Evolutionary conservation across 2,888 invertebrate genomes (phyloP).

Genomic region (Calliphora vomitoria): DNA sequence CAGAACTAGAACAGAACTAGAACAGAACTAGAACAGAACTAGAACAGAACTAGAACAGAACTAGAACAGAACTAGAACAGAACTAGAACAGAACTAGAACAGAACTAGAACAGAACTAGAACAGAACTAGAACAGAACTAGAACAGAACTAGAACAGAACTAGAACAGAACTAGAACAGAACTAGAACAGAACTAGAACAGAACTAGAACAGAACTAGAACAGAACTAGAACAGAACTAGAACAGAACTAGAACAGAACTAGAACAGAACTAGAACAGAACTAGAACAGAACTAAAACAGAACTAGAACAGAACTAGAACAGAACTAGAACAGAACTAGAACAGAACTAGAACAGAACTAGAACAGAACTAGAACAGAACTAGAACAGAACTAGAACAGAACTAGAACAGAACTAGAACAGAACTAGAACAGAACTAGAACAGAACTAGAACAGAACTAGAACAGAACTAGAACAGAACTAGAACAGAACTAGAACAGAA

Average conservation of each 20-base stretch:
- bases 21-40: not conserved
- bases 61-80: not conserved
- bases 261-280: not conserved
- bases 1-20: not conserved
- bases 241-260: not conserved
- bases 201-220: not conserved
- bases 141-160: not conserved
- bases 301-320: slow-evolving; percentile 9
- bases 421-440: slow-evolving; percentile 1
- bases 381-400: not conserved
- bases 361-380: not conserved
- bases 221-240: not conserved
- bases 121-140: not conserved
- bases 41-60: not conserved
- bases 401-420: not conserved
- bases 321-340: not conserved
- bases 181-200: not conserved
- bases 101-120: not conserved
- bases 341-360: not conserved
- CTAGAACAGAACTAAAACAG: not conserved
- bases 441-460: slow-evolving; percentile 2
- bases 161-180: not conserved
- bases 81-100: slow-evolving; percentile 1
- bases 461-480: not conserved
- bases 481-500: not conserved